Conservation (phyloP, 2,888 invertebrate species). For the Chrysodeixis includens region DNA sequence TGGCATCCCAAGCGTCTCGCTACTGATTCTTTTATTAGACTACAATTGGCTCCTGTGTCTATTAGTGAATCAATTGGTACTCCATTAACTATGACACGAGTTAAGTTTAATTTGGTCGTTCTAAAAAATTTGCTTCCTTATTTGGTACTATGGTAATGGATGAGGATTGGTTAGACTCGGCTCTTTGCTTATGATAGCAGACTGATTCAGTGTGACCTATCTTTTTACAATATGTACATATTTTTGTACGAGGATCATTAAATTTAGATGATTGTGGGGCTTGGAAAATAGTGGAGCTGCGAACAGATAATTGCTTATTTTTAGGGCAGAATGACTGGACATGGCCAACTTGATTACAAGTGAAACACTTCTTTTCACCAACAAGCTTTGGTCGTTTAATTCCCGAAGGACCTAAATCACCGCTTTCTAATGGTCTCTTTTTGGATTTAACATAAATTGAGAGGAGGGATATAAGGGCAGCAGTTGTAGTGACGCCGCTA, state of each 20-base stretch:
- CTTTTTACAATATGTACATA: slow-evolving; percentile 13
- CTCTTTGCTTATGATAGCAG: slow-evolving; percentile 11
- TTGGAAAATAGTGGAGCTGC: not conserved
- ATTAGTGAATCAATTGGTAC: not conserved
- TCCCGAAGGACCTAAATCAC: not conserved
- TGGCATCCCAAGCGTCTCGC: not conserved
- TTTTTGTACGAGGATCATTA: not conserved
- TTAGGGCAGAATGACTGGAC: not conserved
- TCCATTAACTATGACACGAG: not conserved
- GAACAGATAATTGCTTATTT: no score
- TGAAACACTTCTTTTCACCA: slow-evolving; percentile 6
- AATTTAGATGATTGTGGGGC: not conserved
- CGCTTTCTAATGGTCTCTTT: not conserved
- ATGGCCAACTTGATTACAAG: slow-evolving; percentile 3
- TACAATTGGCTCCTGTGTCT: not conserved
- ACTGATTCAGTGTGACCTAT: slow-evolving; percentile 6
- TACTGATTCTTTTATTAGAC: not conserved
- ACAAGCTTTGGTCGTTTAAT: not conserved
- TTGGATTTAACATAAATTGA: slow-evolving; percentile 43
- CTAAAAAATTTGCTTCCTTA: not conserved
- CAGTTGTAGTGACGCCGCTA: slow-evolving; percentile 40
- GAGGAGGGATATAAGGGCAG: slow-evolving; percentile 51
- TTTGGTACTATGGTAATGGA: no score
- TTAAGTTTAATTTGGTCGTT: not conserved
- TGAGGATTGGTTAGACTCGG: no score